Evolutionary conservation across 2,888 invertebrate species (phyloP), one percentile per base, ranked within the genome.

Genomic region (Leptinotarsa rubiginosa): DNA sequence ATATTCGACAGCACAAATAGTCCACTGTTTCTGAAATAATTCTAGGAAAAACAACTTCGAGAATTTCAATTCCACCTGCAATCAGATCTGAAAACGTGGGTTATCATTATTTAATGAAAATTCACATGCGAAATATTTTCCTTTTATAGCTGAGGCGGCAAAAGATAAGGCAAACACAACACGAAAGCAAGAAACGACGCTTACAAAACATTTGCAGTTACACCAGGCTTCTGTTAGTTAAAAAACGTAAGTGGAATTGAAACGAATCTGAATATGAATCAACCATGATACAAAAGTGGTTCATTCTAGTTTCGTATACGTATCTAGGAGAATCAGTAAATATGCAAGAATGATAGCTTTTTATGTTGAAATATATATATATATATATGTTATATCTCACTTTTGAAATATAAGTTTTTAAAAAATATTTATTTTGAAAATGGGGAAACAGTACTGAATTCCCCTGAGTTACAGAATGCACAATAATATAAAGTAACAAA

Each of bases 41-140:
- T 62, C 62, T n/a, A 3, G n/a, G 25, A 13, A 41, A n/a, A 62
- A 62, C 15, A 62, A 62, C 62, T 41, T 62, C 10, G 13, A 62
- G 18, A 62, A 62, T 62, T 62, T 62, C 62, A 62, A 41, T 62
- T 25, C 31, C 25, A n/a, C 41, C 31, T 18, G n/a, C 31, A 31
- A 62, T 62, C 62, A 62, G 62, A 62, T 62, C 41, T 31, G 41
- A 62, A 31, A n/a, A 7, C 10, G 25, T 31, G 62, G 41, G 62
- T 62, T 62, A 62, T 62, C 62, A 41, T 62, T 62, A 31, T 62
- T 31, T 41, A 62, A 62, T 31, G 62, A 31, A 62, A 31, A 62
- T 62, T 31, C 62, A 62, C 62, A 62, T 62, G 62, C 62, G 41
- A 41, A 62, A 62, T 62, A 18, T 41, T 62, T 56, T 62, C 62